These are phyloP conservation scores for Holotrichia oblita DNA, from an alignment of 1,140 invertebrate species.

Conservation along the genomic window DNA sequence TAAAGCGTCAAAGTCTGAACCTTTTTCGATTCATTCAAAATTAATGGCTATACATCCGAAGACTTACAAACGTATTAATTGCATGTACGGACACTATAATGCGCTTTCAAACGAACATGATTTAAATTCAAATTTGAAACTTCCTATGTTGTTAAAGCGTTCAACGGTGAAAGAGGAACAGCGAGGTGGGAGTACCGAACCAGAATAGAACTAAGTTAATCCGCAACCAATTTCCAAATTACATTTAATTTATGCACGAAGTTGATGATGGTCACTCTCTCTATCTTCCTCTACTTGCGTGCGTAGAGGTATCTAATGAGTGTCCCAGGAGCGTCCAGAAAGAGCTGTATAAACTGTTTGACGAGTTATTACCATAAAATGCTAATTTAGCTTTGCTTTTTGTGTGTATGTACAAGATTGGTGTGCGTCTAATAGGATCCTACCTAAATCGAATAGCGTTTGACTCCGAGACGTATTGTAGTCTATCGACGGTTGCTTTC, in stretches of 20 bases:
- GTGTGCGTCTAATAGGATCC: not conserved
- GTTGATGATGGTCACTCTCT: not conserved
- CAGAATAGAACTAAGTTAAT: not conserved
- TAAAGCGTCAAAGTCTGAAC: too few species aligned
- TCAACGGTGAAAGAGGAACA: not conserved
- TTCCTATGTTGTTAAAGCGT: not conserved
- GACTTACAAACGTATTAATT: not conserved
- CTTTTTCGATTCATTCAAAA: not conserved
- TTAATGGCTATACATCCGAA: too few species aligned
- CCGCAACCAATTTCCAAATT: not conserved
- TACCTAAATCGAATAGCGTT: conserved; percentile 85
- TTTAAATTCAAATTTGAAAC: conserved; percentile 15
- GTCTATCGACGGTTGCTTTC: conserved; percentile 74
- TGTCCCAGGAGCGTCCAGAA: not conserved
- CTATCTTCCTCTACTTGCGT: too few species aligned
- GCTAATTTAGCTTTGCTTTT: conserved; percentile 9
- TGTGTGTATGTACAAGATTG: not conserved
- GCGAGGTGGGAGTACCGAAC: not conserved
- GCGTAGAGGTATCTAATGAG: not conserved
- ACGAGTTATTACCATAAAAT: conserved; percentile 17
- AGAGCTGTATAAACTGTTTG: not conserved
- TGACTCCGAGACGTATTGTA: conserved; percentile 86
- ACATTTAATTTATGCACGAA: not conserved
- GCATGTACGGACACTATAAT: not conserved
- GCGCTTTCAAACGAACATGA: not conserved